Evolutionary conservation across 1,140 invertebrate genomes (phyloP).

Genomic region (Drusus annulatus): DNA sequence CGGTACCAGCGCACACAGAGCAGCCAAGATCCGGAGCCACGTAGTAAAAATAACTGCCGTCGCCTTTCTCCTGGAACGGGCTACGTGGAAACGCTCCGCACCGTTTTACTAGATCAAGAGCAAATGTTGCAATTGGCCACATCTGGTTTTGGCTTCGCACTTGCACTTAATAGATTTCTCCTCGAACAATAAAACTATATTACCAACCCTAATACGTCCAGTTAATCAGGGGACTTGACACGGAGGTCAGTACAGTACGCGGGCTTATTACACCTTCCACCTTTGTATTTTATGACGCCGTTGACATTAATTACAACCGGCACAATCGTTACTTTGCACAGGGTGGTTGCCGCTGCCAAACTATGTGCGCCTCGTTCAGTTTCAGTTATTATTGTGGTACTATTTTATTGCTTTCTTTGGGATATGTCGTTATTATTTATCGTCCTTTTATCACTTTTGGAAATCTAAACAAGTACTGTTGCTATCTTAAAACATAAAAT

Average conservation of each 20-base stretch:
- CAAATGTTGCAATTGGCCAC: slow-evolving; percentile 26
- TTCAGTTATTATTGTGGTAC: no score
- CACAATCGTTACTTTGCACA: slow-evolving; percentile 2
- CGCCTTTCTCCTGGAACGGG: neutral
- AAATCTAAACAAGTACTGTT: no score
- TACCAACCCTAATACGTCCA: slow-evolving; percentile 20
- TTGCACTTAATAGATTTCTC: slow-evolving; percentile 35
- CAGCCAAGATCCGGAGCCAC: neutral
- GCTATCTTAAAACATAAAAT: no score
- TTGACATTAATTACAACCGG: slow-evolving; percentile 25
- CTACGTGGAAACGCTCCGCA: neutral
- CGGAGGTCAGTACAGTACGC: slow-evolving; percentile 35
- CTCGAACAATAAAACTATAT: slow-evolving; percentile 34
- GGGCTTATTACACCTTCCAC: slow-evolving; percentile 41
- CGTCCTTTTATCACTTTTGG: no score
- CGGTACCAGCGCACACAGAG: neutral
- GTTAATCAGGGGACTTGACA: slow-evolving; percentile 43
- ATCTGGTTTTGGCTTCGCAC: slow-evolving; percentile 24
- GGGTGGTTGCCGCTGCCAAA: neutral
- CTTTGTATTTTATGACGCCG: neutral
- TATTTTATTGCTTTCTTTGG: no score
- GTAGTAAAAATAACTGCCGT: slow-evolving; percentile 22
- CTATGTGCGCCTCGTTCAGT: no score
- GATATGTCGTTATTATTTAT: no score
- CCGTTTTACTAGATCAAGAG: slow-evolving; percentile 21